Evolutionary conservation across 2,797 vertebrate genomes (phyloP).

Genomic region (Aratinga solstitialis): DNA sequence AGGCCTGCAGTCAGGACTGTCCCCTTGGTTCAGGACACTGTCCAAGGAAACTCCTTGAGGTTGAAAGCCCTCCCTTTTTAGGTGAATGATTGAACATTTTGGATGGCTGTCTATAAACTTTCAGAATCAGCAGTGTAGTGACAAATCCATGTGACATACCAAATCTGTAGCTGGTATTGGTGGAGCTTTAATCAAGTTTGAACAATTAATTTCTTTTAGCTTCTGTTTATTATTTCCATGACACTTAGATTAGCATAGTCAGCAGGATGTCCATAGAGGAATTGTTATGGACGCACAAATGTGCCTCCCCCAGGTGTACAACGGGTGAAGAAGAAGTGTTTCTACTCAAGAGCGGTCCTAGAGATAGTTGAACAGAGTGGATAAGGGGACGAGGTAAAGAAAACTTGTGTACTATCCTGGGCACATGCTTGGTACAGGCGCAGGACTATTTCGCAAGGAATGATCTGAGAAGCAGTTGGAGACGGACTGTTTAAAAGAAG

Average conservation of each 20-base stretch:
- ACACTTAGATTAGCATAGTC: not conserved
- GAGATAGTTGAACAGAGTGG: no score
- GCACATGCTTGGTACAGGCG: not conserved
- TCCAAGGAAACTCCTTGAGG: not conserved
- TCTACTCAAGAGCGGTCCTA: no score
- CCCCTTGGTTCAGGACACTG: not conserved
- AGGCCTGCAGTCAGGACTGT: not conserved
- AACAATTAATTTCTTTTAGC: not conserved
- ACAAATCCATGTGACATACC: not conserved
- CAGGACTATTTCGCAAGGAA: not conserved
- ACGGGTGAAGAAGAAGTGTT: no score
- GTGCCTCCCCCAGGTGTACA: no score
- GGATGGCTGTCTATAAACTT: not conserved
- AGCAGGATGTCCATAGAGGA: no score
- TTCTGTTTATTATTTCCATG: not conserved
- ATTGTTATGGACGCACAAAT: no score
- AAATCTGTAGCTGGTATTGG: not conserved
- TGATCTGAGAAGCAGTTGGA: not conserved
- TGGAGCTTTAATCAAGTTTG: not conserved
- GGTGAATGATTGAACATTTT: not conserved
- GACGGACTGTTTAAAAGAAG: not conserved
- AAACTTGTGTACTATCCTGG: not conserved
- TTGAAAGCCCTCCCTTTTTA: not conserved
- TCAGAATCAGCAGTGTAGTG: not conserved
- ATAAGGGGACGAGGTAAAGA: no score